Percentiles rank a stretch among this genome's conserved stretches.
These are phyloP conservation scores for Poeciliopsis paucimaculata DNA, from an alignment of 2,797 vertebrate genomes.

Conservation along the genomic window DNA sequence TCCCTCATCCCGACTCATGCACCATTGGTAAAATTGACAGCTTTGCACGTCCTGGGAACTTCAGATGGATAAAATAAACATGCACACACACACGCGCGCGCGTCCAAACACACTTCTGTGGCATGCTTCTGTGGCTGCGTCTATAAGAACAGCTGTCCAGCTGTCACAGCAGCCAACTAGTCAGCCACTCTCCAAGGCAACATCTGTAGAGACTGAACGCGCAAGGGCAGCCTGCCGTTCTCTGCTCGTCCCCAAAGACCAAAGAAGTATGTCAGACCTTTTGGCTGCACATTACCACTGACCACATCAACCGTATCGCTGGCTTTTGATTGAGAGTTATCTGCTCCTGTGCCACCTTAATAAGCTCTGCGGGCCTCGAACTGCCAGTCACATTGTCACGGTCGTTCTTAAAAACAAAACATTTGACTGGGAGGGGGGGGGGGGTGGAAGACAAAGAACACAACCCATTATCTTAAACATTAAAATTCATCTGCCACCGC, in stretches of 20 bases:
- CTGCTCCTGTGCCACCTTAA: constrained; percentile 58
- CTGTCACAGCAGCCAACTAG: constrained; percentile 83
- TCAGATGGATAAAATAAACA: constrained; percentile 75
- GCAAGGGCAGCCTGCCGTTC: constrained; percentile 66
- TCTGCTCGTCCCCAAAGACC: constrained; percentile 71
- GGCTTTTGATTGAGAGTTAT: constrained; percentile 64
- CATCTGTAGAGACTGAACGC: constrained; percentile 79
- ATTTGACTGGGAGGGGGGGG: constrained; percentile 26
- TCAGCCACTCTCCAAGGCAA: constrained; percentile 78
- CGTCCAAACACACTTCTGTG: constrained; percentile 47
- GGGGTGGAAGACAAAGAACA: background rate
- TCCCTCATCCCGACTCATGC: constrained; percentile 70
- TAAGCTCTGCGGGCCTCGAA: constrained; percentile 38
- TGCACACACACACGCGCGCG: constrained; percentile 32
- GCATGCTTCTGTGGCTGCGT: constrained; percentile 79
- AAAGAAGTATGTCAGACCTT: constrained; percentile 73
- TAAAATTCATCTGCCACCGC: constrained; percentile 68
- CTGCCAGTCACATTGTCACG: constrained; percentile 27
- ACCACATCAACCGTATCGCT: constrained; percentile 70
- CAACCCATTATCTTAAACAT: constrained; percentile 64
- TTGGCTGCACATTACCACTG: constrained; percentile 71
- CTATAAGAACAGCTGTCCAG: constrained; percentile 86
- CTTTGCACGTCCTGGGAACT: constrained; percentile 79
- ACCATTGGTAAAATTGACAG: constrained; percentile 78
- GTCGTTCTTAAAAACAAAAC: constrained; percentile 45